phyloP scores from a whole-genome alignment of 2,797 vertebrate species.

The Eulemur coronatus region DNA sequence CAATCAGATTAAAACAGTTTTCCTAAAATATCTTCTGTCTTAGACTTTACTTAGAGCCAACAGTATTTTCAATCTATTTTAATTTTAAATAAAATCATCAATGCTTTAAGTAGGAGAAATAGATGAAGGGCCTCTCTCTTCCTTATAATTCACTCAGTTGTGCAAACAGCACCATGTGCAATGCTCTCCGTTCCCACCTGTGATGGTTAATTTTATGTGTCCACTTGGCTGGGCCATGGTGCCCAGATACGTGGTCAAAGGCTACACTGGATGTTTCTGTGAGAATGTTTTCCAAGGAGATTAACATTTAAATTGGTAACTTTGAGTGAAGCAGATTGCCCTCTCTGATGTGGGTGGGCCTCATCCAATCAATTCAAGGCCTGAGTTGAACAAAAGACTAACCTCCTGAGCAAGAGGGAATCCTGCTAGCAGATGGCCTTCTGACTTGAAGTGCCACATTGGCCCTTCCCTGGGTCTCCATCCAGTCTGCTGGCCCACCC shows the following conservation, averaged over 20 bases:
- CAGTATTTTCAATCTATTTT: neutral
- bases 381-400: neutral
- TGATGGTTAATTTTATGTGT: neutral
- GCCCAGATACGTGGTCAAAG: neutral
- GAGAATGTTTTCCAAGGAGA: neutral
- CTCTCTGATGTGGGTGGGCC: neutral
- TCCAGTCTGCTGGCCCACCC: neutral
- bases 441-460: neutral
- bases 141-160: neutral
- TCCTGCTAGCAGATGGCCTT: neutral
- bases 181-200: neutral
- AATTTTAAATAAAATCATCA: neutral
- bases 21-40: neutral
- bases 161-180: neutral
- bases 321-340: neutral
- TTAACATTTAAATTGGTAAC: neutral
- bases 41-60: neutral
- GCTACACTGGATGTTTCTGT: neutral
- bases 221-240: neutral
- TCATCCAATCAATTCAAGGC: neutral
- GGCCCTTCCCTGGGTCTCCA: neutral
- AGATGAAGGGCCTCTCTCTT: neutral
- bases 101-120: neutral
- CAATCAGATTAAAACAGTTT: neutral
- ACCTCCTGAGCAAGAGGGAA: neutral